Evolutionary conservation across 2,888 invertebrate genomes (phyloP).

Genomic region (Torymus auratus): DNA sequence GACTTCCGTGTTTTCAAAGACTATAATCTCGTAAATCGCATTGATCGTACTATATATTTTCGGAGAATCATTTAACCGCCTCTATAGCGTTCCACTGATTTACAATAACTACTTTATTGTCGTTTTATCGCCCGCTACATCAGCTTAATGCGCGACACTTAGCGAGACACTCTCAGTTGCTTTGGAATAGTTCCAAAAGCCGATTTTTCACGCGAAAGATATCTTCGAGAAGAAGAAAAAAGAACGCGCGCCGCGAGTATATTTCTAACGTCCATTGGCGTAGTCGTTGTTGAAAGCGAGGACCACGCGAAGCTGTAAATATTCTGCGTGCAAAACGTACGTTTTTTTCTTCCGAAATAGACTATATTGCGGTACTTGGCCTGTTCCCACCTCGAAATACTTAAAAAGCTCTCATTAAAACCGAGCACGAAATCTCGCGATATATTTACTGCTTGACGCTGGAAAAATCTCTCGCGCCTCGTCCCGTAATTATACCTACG

Average conservation of each 20-base stretch:
- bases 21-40: slow-evolving; percentile 19
- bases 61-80: not conserved
- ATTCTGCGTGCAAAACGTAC: too few species aligned
- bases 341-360: too few species aligned
- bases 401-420: too few species aligned
- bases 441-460: too few species aligned
- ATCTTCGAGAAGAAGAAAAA: slow-evolving; percentile 1
- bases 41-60: not conserved
- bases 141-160: slow-evolving; percentile 17
- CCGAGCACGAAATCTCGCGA: too few species aligned
- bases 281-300: not conserved
- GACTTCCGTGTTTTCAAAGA: slow-evolving; percentile 3
- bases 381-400: too few species aligned
- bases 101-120: slow-evolving; percentile 11
- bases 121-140: slow-evolving; percentile 7
- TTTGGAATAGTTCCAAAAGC: slow-evolving; percentile 30
- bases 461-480: too few species aligned
- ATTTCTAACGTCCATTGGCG: not conserved
- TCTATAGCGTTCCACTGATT: not conserved
- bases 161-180: not conserved
- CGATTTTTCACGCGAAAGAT: slow-evolving; percentile 20
- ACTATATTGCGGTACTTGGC: too few species aligned
- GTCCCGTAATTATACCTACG: too few species aligned
- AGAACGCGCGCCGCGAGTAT: not conserved
- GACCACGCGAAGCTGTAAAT: too few species aligned